Evolutionary conservation across 2,888 invertebrate genomes (phyloP), one percentile per base, ranked within the genome.

Genomic region (Lutraria lutraria): DNA sequence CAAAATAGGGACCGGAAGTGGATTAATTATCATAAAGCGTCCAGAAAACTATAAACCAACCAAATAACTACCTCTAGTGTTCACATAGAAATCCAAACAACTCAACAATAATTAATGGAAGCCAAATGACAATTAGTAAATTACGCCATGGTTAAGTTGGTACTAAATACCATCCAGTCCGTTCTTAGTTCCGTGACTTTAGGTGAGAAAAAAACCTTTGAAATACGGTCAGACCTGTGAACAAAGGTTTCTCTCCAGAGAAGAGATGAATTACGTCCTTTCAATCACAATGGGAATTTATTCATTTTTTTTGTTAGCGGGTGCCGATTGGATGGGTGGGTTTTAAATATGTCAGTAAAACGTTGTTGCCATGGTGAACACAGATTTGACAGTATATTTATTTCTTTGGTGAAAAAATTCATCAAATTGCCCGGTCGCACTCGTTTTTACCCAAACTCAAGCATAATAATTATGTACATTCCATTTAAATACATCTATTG

Each of bases 381-480:
- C n/a, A 10, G n/a, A 4, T 6, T 68, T n/a, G n/a, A 25, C 25
- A 13, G 63, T 13, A 25, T 10, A 3, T n/a, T 53, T 12, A 53
- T 53, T 53, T 53, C 8, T 15, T 12, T 15, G 63, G n/a, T n/a
- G n/a, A n/a, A n/a, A 63, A 63, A 21, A 63, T n/a, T 68, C n/a
- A 25, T 13, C 8, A 6, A 68, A 25, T 3, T 25, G 25, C 25
- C 25, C n/a, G 63, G 63, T 25, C 6, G 2, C 25, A 10, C 19
- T 13, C 12, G 13, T 68, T 68, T 68, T 68, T 60, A n/a, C 25
- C 63, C n/a, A 0, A 12, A 68, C 63, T n/a, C 63, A 68, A 68
- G 63, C 63, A 68, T 68, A 68, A 76, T 34, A n/a, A n/a, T n/a
- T n/a, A 76, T 76, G 76, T 34, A 76, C 76, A 76, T 76, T 76